phyloP scores from a whole-genome alignment of 2,113 vertebrate species.

The Delphinus delphis region DNA sequence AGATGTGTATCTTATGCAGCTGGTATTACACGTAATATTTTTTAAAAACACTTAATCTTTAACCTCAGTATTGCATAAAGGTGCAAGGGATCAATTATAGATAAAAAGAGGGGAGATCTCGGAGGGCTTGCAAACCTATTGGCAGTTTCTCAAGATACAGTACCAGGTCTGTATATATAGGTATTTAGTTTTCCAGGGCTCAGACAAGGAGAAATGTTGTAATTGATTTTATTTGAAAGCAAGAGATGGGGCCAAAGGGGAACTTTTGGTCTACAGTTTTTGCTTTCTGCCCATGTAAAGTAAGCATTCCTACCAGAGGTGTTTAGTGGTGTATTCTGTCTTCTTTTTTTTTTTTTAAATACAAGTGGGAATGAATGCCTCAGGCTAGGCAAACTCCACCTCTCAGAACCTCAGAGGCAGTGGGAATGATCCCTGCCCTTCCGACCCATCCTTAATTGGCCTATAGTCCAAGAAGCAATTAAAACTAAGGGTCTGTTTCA shows the following conservation, averaged over 20 bases:
- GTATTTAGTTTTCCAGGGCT: slow-evolving; percentile 80
- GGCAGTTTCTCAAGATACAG: slow-evolving; percentile 75
- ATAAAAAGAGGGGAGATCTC: slow-evolving; percentile 79
- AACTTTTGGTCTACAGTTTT: slow-evolving; percentile 74
- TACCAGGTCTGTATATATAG: slow-evolving; percentile 72
- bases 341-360: slow-evolving; percentile 48
- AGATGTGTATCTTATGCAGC: slow-evolving; percentile 56
- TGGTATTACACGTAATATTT: slow-evolving; percentile 67
- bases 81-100: slow-evolving; percentile 82
- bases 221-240: slow-evolving; percentile 83
- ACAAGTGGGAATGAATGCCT: slow-evolving; percentile 76
- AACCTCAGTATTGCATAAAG: slow-evolving; percentile 76
- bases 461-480: slow-evolving; percentile 80
- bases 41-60: slow-evolving; percentile 77
- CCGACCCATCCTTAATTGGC: slow-evolving; percentile 82
- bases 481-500: slow-evolving; percentile 80
- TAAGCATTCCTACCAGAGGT: slow-evolving; percentile 67
- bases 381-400: slow-evolving; percentile 73
- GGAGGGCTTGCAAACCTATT: slow-evolving; percentile 59
- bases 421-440: slow-evolving; percentile 79
- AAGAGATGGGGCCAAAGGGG: slow-evolving; percentile 78
- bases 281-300: slow-evolving; percentile 77
- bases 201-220: slow-evolving; percentile 74
- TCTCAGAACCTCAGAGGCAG: slow-evolving; percentile 74
- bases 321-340: slow-evolving; percentile 68